phyloP scores from a whole-genome alignment of 2,797 vertebrate species.

The Decapterus maruadsi region DNA sequence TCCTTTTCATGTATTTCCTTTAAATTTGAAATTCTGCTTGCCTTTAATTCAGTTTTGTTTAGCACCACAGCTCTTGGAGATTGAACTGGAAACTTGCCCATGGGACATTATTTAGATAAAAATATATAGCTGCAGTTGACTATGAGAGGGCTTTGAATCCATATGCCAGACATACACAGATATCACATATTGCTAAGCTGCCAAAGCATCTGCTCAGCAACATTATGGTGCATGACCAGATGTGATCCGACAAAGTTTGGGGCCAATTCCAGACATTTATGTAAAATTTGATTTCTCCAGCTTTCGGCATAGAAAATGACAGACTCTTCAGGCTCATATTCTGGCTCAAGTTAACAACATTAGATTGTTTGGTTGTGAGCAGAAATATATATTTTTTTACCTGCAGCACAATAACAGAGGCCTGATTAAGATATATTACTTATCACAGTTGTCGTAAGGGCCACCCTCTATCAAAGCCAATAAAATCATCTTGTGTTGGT shows the following conservation, averaged over 20 bases:
- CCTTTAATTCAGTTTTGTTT: slow-evolving; percentile 67
- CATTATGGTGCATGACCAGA: slow-evolving; percentile 64
- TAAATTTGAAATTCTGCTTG: slow-evolving; percentile 47
- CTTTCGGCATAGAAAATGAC: slow-evolving; percentile 36
- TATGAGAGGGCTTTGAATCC: slow-evolving; percentile 51
- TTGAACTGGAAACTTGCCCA: slow-evolving; percentile 64
- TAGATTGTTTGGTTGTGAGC: slow-evolving; percentile 28
- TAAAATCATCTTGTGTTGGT: slow-evolving; percentile 34
- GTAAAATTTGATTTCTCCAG: slow-evolving; percentile 49
- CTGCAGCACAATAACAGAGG: slow-evolving; percentile 24
- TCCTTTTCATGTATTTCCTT: slow-evolving; percentile 32
- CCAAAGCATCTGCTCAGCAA: slow-evolving; percentile 55
- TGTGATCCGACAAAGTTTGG: slow-evolving; percentile 61
- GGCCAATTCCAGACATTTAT: slow-evolving; percentile 48
- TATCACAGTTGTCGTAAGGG: slow-evolving; percentile 18
- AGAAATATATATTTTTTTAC: slow-evolving; percentile 20
- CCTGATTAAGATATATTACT: slow-evolving; percentile 54
- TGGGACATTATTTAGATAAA: slow-evolving; percentile 60
- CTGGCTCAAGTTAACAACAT: slow-evolving; percentile 21
- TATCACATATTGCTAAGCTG: slow-evolving; percentile 64
- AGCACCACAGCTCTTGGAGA: slow-evolving; percentile 50
- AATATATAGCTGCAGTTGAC: slow-evolving; percentile 55
- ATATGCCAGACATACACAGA: slow-evolving; percentile 57
- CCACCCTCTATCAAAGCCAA: slow-evolving; percentile 29
- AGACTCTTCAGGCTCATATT: slow-evolving; percentile 26